phyloP scores from a whole-genome alignment of 2,113 vertebrate species.

The Rhabdomys dilectus region DNA sequence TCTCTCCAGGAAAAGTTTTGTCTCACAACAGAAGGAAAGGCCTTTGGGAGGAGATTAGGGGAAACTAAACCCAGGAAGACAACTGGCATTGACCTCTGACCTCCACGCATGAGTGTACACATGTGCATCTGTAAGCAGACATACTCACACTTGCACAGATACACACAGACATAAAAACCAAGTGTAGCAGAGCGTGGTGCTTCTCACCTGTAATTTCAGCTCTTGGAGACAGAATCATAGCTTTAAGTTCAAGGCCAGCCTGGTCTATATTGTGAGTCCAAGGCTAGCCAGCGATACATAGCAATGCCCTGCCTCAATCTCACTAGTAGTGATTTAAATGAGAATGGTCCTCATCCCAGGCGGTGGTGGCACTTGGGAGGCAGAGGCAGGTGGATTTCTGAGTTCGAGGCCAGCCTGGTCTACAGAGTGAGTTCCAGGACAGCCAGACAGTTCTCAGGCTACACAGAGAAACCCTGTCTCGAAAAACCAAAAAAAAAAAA shows the following conservation, averaged over 20 bases:
- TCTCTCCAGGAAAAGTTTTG: not conserved
- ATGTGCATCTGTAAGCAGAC: not conserved
- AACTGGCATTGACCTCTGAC: not conserved
- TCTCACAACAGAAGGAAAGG: not conserved
- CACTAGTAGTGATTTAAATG: not conserved
- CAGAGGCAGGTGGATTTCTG: too few species aligned
- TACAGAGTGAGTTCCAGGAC: too few species aligned
- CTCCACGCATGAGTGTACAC: not conserved
- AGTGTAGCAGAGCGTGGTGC: not conserved
- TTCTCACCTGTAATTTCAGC: not conserved
- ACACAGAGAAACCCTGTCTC: too few species aligned
- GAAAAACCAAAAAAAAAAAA: too few species aligned
- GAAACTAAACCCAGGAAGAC: not conserved
- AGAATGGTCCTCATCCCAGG: not conserved
- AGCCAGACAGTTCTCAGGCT: too few species aligned
- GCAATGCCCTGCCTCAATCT: not conserved
- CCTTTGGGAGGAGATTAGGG: not conserved
- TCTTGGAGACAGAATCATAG: not conserved
- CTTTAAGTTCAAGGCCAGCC: not conserved
- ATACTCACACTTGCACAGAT: not conserved
- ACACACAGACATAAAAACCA: not conserved
- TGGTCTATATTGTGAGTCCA: not conserved
- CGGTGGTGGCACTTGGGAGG: too few species aligned
- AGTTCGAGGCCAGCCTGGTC: too few species aligned
- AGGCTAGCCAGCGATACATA: not conserved